Evolutionary conservation across 2,888 invertebrate species (phyloP), one percentile per base, ranked within the genome.

Genomic region (Amphipoea oculea): DNA sequence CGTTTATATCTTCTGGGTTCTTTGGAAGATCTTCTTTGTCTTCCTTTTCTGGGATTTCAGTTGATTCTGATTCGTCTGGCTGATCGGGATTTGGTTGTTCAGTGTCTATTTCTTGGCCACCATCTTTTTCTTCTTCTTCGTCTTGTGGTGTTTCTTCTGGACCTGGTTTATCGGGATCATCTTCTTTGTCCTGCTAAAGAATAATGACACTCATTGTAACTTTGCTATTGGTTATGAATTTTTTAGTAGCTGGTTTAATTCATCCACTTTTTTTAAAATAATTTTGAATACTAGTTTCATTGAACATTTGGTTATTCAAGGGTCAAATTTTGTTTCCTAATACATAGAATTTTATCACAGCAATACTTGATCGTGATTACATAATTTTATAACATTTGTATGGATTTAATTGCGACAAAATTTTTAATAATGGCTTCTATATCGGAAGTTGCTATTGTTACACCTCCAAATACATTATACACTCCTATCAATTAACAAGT

Each of bases 1-100:
- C 94, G 17, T 95, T 93, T 20, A 97, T 94, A 60, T 95, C 93
- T 20, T 96, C 95, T 11, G 94, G 94, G 66, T 96, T 97, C 68
- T 94, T 95, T 5, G 95, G 96, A n/a, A 96, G 88, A 23, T 96
- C 93, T 77, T 96, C 94, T 62, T 95, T 91, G 7, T 93, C 93
- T 4, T 91, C 86, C 76, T 94, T 91, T 71, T 93, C 92, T 3
- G 90, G 78, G 65, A 93, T 85, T 90, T 95, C 92, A 87, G 94
- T 87, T 79, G 94, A 88, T 57, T 93, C 90, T 65, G 91, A 82
- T 40, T 90, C 91, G 23, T 94, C 93, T 66, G 92, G 91, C n/a
- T 91, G 89, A 5, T 94, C 94, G 23, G 93, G 91, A 48, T 81
- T 48, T 42, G 82, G 76, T 77, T 88, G 80, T 78, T 89, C 88